Evolutionary conservation across 2,113 vertebrate genomes (phyloP), one percentile per base, ranked within the genome.

Genomic region (Chionodraco myersi): DNA sequence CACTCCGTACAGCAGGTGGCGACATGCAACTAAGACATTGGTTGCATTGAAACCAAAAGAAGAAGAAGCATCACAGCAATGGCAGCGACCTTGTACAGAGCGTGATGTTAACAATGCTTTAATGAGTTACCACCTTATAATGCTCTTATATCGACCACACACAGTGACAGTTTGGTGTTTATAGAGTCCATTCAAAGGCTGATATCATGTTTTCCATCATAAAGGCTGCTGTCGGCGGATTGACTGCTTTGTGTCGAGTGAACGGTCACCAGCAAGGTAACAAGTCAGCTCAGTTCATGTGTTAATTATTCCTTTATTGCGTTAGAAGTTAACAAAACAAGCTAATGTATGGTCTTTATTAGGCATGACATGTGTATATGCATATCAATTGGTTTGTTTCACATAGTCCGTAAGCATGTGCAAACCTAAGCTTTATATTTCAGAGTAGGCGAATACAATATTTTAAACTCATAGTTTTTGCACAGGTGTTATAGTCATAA

Each of bases 1-100:
- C 36, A 6, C 36, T 41, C 36, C 36, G 36, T 41, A 41, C 36
- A 41, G 36, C 7, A 41, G 36, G 36, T 41, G 36, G 36, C 36
- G 36, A 7, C 36, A 41, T 41, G 36, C 36, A 41, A 41, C 36
- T 41, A 2, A 26, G 26, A 26, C 26, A 41, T 41, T 8, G 36
- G 36, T 41, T 41, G 36, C 36, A 41, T 41, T 41, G 1, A 41
- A 41, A 41, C 4, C 15, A 2, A 26, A 12, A 21, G 7, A 48
- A 64, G 73, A 7, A 6, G 8, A 53, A 21, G 21, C 51, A 65
- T 18, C 1, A n/a, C 5, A 23, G 30, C 0, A 10, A 84, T 88
- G 81, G 80, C 77, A 1, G 82, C 94, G 94, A 94, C 94, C 92
- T 94, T 94, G 87, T 21, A 0, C 6, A 4, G 1, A 54, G 69